These are phyloP conservation scores for Habropoda laboriosa DNA, from an alignment of 1,140 invertebrate species.

Conservation along the genomic window DNA sequence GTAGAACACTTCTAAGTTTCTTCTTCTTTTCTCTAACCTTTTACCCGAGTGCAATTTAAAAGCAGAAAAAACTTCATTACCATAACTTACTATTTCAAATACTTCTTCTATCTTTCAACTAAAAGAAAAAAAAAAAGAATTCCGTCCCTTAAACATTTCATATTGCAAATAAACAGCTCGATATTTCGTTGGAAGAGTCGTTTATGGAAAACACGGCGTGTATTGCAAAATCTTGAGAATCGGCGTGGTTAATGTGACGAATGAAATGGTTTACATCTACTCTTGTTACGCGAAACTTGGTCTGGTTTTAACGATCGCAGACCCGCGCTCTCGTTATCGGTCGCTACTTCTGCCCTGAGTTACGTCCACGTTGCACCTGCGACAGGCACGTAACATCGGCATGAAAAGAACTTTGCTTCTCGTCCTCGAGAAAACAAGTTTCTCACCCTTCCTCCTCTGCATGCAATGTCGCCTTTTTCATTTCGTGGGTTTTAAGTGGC, in stretches of 20 bases:
- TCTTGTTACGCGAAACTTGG: conserved; percentile 9
- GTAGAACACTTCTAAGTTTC: not conserved
- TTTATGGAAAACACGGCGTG: not conserved
- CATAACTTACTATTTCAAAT: not conserved
- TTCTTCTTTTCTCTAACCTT: not conserved
- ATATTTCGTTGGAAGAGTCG: not conserved
- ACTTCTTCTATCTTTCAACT: not conserved
- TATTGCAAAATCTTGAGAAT: not conserved
- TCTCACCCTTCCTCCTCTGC: not conserved
- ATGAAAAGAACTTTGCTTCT: not conserved
- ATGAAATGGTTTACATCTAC: conserved; percentile 9
- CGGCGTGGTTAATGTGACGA: not conserved
- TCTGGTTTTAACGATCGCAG: conserved; percentile 20
- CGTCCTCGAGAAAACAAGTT: not conserved
- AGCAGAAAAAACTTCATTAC: not conserved
- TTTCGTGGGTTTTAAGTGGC: not conserved
- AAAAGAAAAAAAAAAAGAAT: no score
- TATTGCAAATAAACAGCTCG: not conserved
- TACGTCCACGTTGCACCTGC: conserved; percentile 24
- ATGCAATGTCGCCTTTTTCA: not conserved
- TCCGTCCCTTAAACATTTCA: no score
- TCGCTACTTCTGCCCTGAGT: conserved; percentile 18
- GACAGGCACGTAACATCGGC: not conserved
- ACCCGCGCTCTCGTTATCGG: conserved; percentile 31
- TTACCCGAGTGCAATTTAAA: not conserved